phyloP scores from a whole-genome alignment of 2,888 invertebrate species.

The Idaea straminata region DNA sequence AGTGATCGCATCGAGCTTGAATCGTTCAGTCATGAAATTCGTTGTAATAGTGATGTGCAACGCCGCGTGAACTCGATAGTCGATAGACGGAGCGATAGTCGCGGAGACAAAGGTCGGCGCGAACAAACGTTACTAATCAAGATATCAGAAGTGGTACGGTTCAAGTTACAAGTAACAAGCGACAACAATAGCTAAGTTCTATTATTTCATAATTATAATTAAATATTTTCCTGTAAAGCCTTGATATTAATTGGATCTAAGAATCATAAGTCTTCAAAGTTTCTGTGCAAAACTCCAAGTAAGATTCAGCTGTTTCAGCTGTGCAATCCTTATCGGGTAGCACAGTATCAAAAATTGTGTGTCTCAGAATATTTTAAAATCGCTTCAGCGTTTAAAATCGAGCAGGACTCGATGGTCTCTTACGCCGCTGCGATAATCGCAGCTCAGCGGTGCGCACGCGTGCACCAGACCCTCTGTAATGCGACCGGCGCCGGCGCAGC shows the following conservation, averaged over 20 bases:
- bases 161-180: conserved; percentile 16
- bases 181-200: background rate
- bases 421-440: conserved; percentile 42
- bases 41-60: conserved; percentile 53
- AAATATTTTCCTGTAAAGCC: too few species aligned
- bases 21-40: conserved; percentile 37
- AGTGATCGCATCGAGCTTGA: conserved; percentile 30
- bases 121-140: conserved; percentile 61
- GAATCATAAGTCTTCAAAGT: background rate
- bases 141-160: conserved; percentile 43
- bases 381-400: conserved; percentile 4
- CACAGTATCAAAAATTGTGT: background rate
- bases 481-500: conserved; percentile 56
- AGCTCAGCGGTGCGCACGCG: conserved; percentile 64
- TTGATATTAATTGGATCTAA: too few species aligned
- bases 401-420: conserved; percentile 24
- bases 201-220: too few species aligned
- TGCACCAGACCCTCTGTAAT: conserved; percentile 70
- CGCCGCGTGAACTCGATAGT: conserved; percentile 46
- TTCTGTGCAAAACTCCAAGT: background rate
- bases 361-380: background rate
- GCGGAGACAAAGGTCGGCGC: conserved; percentile 64
- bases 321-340: background rate
- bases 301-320: background rate
- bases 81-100: conserved; percentile 51